A percentile compares a stretch with the other conserved stretches of the same genome.
Evolutionary conservation across 2,888 invertebrate genomes (phyloP).

Genomic region (Tineola bisselliella): DNA sequence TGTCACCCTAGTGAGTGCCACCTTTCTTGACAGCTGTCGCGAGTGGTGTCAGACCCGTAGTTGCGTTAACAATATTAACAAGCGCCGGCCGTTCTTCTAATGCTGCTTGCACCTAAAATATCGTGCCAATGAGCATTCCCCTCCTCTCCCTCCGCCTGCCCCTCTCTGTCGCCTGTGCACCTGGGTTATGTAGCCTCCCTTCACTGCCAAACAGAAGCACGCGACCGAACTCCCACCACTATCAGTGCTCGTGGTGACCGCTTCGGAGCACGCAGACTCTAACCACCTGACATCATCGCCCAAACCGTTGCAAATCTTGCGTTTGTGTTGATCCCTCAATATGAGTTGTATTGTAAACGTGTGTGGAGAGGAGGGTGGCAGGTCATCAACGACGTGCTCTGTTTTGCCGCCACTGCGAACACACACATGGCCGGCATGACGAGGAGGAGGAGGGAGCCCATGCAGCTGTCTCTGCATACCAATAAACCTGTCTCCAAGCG

Average conservation of each 20-base stretch:
- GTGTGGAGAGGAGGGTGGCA: conserved; percentile 59
- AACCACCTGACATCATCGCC: conserved; percentile 25
- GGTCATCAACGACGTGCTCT: conserved; percentile 41
- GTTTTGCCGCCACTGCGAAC: conserved; percentile 51
- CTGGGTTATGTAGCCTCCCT: conserved; percentile 51
- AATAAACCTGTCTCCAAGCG: conserved; percentile 46
- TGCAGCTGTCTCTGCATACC: conserved; percentile 34
- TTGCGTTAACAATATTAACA: conserved; percentile 49
- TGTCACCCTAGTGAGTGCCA: no score
- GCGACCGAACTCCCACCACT: conserved; percentile 40
- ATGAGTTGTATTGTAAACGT: conserved; percentile 50
- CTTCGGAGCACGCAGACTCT: conserved; percentile 43
- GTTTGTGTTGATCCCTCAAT: conserved; percentile 33
- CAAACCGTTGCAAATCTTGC: no score
- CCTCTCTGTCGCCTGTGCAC: conserved; percentile 24
- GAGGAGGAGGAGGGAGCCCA: no score
- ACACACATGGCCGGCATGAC: not conserved
- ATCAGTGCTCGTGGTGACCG: conserved; percentile 41
- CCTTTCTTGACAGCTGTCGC: conserved; percentile 59
- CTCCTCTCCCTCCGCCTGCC: no score
- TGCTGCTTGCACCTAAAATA: conserved; percentile 42
- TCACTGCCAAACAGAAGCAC: conserved; percentile 57
- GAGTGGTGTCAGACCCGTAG: conserved; percentile 60
- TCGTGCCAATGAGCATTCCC: no score
- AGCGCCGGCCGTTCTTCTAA: conserved; percentile 53